Conservation (phyloP, 2,113 vertebrate species). For the Maylandia zebra region DNA sequence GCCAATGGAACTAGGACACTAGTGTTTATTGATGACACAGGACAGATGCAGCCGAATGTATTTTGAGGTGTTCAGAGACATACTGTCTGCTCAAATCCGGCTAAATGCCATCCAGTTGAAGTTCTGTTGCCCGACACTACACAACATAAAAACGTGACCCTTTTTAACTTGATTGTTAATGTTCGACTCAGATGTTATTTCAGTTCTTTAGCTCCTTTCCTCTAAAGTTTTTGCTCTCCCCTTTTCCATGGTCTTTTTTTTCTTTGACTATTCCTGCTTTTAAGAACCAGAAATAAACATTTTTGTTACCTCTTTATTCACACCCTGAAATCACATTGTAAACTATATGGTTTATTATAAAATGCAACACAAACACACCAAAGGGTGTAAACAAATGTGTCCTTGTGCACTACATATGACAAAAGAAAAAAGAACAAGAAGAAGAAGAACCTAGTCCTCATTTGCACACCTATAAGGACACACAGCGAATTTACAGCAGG, state of each 20-base stretch:
- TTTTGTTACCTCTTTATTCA: neutral
- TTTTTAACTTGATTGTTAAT: neutral
- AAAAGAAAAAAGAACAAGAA: neutral
- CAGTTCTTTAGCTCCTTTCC: neutral
- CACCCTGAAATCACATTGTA: neutral
- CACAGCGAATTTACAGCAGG: neutral
- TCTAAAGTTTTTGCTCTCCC: neutral
- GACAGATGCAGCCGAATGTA: rapidly evolving
- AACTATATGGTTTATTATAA: neutral
- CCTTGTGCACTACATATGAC: neutral
- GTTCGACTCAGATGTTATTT: neutral
- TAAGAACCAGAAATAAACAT: neutral
- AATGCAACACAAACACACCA: neutral
- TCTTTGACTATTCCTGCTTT: neutral
- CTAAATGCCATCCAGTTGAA: neutral
- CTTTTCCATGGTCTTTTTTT: neutral
- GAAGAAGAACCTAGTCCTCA: neutral
- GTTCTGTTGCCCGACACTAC: neutral
- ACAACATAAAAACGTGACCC: neutral
- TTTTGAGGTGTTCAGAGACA: neutral
- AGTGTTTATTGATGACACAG: neutral
- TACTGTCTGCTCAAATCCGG: neutral
- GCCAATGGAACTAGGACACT: neutral
- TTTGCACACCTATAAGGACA: neutral
- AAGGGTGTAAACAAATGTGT: neutral